A percentile compares a stretch with the other conserved stretches of the same genome.
Evolutionary conservation across 2,113 vertebrate species (phyloP).

Genomic region (Ariopsis seemanni): DNA sequence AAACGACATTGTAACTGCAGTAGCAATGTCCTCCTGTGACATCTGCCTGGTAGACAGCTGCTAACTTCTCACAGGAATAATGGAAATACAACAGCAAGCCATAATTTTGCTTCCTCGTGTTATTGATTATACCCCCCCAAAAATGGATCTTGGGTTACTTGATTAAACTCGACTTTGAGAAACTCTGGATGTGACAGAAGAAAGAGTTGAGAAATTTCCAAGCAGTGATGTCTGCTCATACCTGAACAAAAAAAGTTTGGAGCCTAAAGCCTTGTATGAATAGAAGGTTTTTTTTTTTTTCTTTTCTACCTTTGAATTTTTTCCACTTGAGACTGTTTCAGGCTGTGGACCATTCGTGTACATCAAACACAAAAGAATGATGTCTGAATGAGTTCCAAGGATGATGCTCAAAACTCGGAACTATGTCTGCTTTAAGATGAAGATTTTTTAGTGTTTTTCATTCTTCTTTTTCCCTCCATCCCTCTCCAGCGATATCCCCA

Average conservation of each 20-base stretch:
- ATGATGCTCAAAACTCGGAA: not conserved
- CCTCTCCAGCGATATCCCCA: not conserved
- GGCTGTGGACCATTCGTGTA: not conserved
- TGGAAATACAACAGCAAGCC: not conserved
- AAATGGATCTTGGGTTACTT: not conserved
- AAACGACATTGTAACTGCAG: not conserved
- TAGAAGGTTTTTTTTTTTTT: not conserved
- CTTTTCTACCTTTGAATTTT: not conserved
- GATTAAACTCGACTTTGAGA: not conserved
- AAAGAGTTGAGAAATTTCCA: not conserved
- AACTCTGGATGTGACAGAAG: not conserved
- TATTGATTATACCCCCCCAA: not conserved
- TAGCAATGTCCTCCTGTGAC: not conserved
- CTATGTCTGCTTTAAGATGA: not conserved
- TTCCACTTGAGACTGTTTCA: no score
- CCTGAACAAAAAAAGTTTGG: not conserved
- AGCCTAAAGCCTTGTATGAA: not conserved
- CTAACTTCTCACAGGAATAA: not conserved
- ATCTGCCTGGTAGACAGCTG: not conserved
- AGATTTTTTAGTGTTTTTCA: constrained; percentile 11
- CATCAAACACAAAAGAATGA: not conserved
- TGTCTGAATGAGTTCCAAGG: not conserved
- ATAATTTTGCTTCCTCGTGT: not conserved
- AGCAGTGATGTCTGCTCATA: not conserved
- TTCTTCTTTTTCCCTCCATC: not conserved